Percentiles rank a stretch among this genome's conserved stretches.
phyloP scores from a whole-genome alignment of 2,113 vertebrate species.

The Carlito syrichta region DNA sequence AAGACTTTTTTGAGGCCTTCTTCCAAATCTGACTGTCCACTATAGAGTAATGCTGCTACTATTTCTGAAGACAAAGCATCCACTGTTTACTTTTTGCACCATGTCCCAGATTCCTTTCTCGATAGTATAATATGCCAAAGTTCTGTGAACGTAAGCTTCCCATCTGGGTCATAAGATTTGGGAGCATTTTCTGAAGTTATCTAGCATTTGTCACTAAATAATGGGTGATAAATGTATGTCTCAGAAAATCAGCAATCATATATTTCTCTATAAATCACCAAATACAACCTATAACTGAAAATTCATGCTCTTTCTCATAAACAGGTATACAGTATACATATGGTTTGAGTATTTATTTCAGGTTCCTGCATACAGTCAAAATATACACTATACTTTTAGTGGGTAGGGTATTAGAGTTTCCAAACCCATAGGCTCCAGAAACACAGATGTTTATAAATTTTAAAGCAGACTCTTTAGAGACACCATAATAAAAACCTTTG shows the following conservation, averaged over 20 bases:
- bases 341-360: background rate
- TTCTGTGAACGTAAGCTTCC: background rate
- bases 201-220: background rate
- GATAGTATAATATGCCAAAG: background rate
- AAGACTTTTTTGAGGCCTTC: background rate
- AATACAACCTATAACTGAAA: background rate
- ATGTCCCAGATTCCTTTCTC: background rate
- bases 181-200: background rate
- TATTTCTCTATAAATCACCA: background rate
- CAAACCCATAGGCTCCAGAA: background rate
- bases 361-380: background rate
- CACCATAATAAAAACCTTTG: background rate
- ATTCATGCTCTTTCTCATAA: background rate
- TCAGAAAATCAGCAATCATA: background rate
- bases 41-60: background rate
- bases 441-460: background rate
- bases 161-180: background rate
- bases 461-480: background rate
- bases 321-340: background rate
- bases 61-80: background rate
- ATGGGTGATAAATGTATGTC: background rate
- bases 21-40: background rate
- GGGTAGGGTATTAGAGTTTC: background rate
- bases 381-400: background rate
- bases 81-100: background rate